A percentile compares a stretch with the other conserved stretches of the same genome.
Conservation (phyloP, 2,113 vertebrate genomes). For the Nerophis lumbriciformis region DNA sequence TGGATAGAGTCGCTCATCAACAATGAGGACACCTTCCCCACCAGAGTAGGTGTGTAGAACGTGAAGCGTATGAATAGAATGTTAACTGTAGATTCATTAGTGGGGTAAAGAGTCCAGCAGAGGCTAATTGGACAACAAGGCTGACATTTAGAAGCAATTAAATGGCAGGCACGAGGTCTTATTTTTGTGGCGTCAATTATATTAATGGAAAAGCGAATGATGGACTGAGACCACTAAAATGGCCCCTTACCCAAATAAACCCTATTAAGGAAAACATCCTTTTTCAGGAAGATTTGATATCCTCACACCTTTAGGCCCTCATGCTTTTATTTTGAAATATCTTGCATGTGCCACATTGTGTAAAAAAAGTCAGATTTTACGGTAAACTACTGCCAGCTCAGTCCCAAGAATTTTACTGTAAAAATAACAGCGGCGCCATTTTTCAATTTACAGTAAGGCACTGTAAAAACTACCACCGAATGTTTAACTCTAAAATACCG, state of each 20-base stretch:
- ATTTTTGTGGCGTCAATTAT: slow-evolving; percentile 18
- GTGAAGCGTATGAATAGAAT: neutral
- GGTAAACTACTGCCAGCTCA: too few relatives aligned
- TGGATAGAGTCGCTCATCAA: slow-evolving; percentile 97
- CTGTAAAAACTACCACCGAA: too few relatives aligned
- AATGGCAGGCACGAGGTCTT: slow-evolving; percentile 2
- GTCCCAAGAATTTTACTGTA: too few relatives aligned
- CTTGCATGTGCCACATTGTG: neutral
- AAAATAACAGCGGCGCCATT: too few relatives aligned
- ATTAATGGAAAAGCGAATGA: neutral
- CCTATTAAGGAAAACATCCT: neutral
- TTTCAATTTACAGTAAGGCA: too few relatives aligned
- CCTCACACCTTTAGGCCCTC: neutral
- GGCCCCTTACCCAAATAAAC: neutral
- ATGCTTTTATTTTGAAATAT: neutral
- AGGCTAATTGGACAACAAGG: slow-evolving; percentile 57
- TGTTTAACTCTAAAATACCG: too few relatives aligned
- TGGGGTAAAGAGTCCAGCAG: slow-evolving; percentile 27
- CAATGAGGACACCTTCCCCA: slow-evolving; percentile 92
- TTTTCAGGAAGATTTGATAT: too few relatives aligned
- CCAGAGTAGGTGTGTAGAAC: slow-evolving; percentile 80
- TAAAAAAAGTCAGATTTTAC: too few relatives aligned
- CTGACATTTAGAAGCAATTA: slow-evolving; percentile 53
- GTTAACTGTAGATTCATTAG: neutral
- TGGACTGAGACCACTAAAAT: neutral